Conservation (phyloP, 2,113 vertebrate genomes). For the Colinus virginianus region DNA sequence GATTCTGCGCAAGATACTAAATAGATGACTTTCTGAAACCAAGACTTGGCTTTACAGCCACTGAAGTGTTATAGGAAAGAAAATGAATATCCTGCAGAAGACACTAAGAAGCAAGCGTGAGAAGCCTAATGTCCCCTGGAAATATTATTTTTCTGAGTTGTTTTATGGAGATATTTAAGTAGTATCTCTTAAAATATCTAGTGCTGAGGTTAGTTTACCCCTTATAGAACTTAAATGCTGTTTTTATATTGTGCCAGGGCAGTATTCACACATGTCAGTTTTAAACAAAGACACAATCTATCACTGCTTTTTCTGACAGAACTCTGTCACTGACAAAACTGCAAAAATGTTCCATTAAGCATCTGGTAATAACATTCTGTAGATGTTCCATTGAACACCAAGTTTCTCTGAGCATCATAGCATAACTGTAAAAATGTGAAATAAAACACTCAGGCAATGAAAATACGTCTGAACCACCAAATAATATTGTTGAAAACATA, state of each 20-base stretch:
- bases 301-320: slow-evolving; percentile 26
- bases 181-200: not conserved
- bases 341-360: slow-evolving; percentile 54
- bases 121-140: not conserved
- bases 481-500: not conserved
- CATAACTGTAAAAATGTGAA: slow-evolving; percentile 29
- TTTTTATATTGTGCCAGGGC: slow-evolving; percentile 15
- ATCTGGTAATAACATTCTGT: slow-evolving; percentile 10
- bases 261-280: not conserved
- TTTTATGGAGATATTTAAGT: not conserved
- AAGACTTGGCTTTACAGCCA: not conserved
- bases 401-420: slow-evolving; percentile 6
- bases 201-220: not conserved
- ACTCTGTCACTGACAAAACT: slow-evolving; percentile 15
- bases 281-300: slow-evolving; percentile 28
- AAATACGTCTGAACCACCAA: not conserved
- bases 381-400: slow-evolving; percentile 13
- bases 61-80: not conserved
- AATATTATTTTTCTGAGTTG: not conserved
- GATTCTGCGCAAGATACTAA: not conserved
- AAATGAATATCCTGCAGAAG: not conserved
- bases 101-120: not conserved
- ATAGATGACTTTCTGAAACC: not conserved
- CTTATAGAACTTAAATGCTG: not conserved
- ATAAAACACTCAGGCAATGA: slow-evolving; percentile 22